Evolutionary conservation across 2,797 vertebrate genomes (phyloP).

Genomic region (Eleutherodactylus coqui): DNA sequence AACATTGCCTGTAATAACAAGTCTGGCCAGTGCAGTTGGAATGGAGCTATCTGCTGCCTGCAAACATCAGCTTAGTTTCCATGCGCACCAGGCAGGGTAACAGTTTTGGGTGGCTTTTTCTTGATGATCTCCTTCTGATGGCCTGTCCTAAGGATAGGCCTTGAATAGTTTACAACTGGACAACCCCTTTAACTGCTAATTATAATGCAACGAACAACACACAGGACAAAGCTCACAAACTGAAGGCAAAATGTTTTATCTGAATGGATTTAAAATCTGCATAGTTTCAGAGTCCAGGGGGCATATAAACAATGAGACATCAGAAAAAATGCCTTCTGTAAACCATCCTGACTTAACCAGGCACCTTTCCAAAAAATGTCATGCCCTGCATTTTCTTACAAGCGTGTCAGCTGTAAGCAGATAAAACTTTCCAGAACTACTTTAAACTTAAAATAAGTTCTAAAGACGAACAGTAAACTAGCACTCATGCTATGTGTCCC

Average conservation of each 20-base stretch:
- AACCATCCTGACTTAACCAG: constrained; percentile 1
- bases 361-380: constrained; percentile 19
- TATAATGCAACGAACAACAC: neutral
- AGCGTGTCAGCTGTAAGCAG: constrained; percentile 7
- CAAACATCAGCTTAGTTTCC: too few species aligned
- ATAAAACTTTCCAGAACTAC: constrained; percentile 34
- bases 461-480: constrained; percentile 23
- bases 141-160: neutral
- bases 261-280: constrained; percentile 15
- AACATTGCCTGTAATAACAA: too few species aligned
- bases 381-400: constrained; percentile 19
- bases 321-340: constrained; percentile 29
- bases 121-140: too few species aligned
- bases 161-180: neutral
- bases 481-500: too few species aligned
- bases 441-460: constrained; percentile 27
- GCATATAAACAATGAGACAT: constrained; percentile 21
- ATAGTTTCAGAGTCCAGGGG: neutral
- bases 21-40: too few species aligned
- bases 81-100: too few species aligned
- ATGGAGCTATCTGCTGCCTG: too few species aligned
- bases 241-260: neutral
- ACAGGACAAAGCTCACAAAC: neutral
- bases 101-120: too few species aligned
- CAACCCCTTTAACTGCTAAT: neutral